A percentile compares a stretch with the other conserved stretches of the same genome.
These are phyloP conservation scores for Ectobius pallidus DNA, from an alignment of 2,888 invertebrate genomes.

Conservation along the genomic window DNA sequence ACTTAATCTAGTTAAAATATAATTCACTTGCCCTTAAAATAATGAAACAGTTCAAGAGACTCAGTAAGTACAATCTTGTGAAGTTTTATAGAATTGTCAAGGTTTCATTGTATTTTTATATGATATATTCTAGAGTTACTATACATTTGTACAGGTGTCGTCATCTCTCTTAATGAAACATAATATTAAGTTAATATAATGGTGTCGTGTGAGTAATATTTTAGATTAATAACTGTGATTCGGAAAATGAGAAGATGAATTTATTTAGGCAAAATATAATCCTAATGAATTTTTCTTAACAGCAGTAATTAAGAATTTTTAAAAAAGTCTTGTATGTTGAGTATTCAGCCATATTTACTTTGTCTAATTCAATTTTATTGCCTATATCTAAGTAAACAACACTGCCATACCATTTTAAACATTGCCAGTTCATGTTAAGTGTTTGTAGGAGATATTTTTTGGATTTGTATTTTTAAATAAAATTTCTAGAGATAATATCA, in stretches of 20 bases:
- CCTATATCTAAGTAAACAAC: conserved; percentile 17
- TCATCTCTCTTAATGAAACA: no score
- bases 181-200: not conserved
- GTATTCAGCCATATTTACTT: not conserved
- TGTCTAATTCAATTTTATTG: not conserved
- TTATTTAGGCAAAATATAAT: not conserved
- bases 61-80: no score
- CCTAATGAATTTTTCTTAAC: no score
- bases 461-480: conserved; percentile 17
- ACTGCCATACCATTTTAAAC: conserved; percentile 13
- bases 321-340: no score
- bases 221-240: not conserved
- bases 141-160: not conserved
- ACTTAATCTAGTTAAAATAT: no score
- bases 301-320: no score
- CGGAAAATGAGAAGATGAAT: no score
- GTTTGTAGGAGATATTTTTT: not conserved
- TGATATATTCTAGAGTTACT: not conserved
- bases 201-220: not conserved
- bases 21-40: no score
- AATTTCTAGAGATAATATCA: not conserved
- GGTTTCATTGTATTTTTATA: no score
- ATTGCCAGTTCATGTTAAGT: conserved; percentile 21
- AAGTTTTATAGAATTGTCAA: no score
- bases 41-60: no score